These are phyloP conservation scores for Chironomus riparius DNA, from an alignment of 2,888 invertebrate genomes.

Conservation along the genomic window DNA sequence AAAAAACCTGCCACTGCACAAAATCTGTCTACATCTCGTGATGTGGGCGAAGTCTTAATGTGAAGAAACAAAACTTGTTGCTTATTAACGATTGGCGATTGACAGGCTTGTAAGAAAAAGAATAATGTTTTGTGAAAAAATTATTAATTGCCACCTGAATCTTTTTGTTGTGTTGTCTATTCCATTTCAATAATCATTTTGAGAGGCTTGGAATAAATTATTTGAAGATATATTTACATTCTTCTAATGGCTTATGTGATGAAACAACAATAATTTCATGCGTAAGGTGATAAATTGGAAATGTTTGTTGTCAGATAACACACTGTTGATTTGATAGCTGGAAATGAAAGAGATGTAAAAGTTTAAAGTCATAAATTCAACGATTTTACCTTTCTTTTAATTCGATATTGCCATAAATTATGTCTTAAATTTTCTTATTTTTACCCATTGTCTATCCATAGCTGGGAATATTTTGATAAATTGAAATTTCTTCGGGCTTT, in stretches of 20 bases:
- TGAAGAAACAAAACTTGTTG: neutral
- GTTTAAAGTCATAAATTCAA: no score
- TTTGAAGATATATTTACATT: neutral
- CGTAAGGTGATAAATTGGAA: neutral
- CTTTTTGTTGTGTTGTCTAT: neutral
- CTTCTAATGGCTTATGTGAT: neutral
- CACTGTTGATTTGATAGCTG: neutral
- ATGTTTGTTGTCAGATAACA: neutral
- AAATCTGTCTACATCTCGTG: neutral
- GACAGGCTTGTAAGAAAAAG: neutral
- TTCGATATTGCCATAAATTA: neutral
- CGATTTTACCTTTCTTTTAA: no score
- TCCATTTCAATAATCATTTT: neutral
- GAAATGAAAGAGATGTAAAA: neutral
- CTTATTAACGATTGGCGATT: neutral
- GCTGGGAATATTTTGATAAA: no score
- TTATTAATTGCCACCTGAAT: slow-evolving; percentile 18
- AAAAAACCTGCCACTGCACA: slow-evolving; percentile 13
- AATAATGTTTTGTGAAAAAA: neutral
- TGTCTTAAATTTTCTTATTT: neutral
- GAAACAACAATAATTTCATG: no score
- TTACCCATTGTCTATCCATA: neutral
- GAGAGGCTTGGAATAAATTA: neutral
- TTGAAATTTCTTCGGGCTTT: no score
- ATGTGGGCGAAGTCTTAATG: slow-evolving; percentile 5